Evolutionary conservation across 2,113 vertebrate genomes (phyloP).

Genomic region (Glaucomys volans): DNA sequence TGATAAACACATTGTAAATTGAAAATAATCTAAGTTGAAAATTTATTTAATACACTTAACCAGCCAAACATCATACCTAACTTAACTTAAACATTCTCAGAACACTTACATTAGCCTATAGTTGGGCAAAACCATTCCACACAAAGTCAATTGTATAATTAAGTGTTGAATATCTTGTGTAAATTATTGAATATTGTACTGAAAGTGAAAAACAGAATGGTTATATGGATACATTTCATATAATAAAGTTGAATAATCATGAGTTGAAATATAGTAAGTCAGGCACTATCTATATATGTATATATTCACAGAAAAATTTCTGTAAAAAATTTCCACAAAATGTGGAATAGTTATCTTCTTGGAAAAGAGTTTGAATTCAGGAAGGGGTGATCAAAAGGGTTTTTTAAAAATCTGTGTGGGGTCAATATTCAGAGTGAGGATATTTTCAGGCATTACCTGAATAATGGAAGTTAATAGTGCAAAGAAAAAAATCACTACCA

Average conservation of each 20-base stretch:
- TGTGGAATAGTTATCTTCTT: not conserved
- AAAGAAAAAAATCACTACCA: not conserved
- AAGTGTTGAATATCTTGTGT: not conserved
- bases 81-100: not conserved
- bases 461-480: conserved; percentile 25
- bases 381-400: not conserved
- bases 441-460: conserved; percentile 33
- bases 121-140: not conserved
- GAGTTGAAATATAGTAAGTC: not conserved
- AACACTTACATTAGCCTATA: not conserved
- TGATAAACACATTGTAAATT: not conserved
- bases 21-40: not conserved
- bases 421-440: not conserved
- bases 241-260: not conserved
- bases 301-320: conserved; percentile 2
- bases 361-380: not conserved
- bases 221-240: not conserved
- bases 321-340: conserved; percentile 43
- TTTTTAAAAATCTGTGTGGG: not conserved
- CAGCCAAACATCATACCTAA: not conserved
- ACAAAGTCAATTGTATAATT: not conserved
- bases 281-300: not conserved
- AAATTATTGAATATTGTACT: not conserved
- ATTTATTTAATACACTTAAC: not conserved
- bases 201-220: not conserved